Conservation (phyloP, 2,113 vertebrate species). For the Myxocyprinus asiaticus region DNA sequence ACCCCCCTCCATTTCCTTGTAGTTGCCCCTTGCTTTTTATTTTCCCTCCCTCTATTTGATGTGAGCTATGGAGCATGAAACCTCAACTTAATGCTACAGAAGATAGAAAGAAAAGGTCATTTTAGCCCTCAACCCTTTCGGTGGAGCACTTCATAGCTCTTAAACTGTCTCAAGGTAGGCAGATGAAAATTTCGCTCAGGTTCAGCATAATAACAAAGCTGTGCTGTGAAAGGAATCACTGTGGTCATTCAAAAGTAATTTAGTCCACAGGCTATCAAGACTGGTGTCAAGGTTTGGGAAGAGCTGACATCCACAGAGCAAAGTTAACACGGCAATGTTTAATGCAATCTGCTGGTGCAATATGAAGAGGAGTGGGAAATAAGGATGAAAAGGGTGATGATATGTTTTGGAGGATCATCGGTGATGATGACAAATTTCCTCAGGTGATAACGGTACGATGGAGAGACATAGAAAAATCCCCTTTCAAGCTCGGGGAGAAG, state of each 20-base stretch:
- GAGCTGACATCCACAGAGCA: constrained; percentile 21
- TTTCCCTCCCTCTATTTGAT: constrained; percentile 17
- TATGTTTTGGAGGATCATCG: constrained; percentile 69
- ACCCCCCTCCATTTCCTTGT: constrained; percentile 43
- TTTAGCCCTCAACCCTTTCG: constrained; percentile 68
- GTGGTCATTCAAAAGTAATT: constrained; percentile 57
- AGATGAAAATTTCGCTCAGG: constrained; percentile 8
- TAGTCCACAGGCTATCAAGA: constrained; percentile 49
- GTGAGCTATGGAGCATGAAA: constrained; percentile 42
- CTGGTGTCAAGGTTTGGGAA: constrained; percentile 27
- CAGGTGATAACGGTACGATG: constrained; percentile 79
- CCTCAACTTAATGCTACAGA: constrained; percentile 43
- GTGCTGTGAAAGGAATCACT: constrained; percentile 31
- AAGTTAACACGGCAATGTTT: constrained; percentile 19
- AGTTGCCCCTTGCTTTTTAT: constrained; percentile 13
- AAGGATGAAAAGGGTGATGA: constrained; percentile 61
- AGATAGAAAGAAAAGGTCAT: constrained; percentile 66
- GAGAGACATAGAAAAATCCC: constrained; percentile 74
- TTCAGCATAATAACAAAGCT: constrained; percentile 29
- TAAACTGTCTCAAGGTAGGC: constrained; percentile 15
- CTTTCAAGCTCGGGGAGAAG: constrained; percentile 69
- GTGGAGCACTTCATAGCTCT: constrained; percentile 62
- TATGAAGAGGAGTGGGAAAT: constrained; percentile 62
- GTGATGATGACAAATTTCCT: constrained; percentile 71
- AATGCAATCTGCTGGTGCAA: constrained; percentile 40